phyloP scores from a whole-genome alignment of 2,113 vertebrate species.

The Alligator mississippiensis region DNA sequence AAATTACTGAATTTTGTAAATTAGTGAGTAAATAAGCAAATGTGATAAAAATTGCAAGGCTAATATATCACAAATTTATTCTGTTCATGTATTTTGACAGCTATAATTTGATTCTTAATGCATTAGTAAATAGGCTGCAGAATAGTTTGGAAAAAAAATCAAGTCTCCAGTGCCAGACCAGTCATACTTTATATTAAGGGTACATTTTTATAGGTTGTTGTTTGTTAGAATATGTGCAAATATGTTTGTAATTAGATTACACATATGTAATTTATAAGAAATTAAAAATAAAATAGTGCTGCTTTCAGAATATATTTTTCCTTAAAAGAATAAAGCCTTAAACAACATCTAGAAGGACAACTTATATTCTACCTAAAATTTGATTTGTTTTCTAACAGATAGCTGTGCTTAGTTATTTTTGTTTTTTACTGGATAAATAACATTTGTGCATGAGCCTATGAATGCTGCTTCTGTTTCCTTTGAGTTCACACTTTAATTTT shows the following conservation, averaged over 20 bases:
- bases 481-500: not conserved
- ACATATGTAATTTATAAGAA: not conserved
- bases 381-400: not conserved
- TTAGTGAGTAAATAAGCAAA: not conserved
- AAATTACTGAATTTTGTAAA: not conserved
- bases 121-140: conserved; percentile 29
- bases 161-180: not conserved
- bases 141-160: not conserved
- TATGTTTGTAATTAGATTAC: not conserved
- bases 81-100: not conserved
- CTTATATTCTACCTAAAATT: not conserved
- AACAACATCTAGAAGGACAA: no score
- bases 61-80: not conserved
- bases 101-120: not conserved
- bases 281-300: not conserved
- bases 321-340: no score
- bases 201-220: conserved; percentile 66
- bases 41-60: not conserved
- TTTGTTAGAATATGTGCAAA: conserved; percentile 4
- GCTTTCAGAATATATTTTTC: no score
- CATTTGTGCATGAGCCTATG: not conserved
- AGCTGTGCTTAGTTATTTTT: not conserved
- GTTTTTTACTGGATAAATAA: not conserved
- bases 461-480: not conserved
- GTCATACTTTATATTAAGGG: conserved; percentile 21